Conservation (phyloP, 2,113 vertebrate genomes). For the Cervus canadensis region DNA sequence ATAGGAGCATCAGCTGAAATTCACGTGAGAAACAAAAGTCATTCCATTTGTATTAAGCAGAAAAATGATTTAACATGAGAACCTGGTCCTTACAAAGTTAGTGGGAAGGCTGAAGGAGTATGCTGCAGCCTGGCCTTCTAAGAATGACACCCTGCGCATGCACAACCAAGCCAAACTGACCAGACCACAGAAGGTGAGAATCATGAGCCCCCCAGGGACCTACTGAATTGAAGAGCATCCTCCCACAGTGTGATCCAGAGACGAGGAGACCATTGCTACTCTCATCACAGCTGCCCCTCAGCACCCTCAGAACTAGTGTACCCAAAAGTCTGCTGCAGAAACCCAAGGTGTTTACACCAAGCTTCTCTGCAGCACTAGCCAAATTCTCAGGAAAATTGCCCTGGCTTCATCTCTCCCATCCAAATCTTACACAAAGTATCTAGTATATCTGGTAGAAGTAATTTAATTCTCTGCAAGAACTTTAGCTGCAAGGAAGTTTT, state of each 20-base stretch:
- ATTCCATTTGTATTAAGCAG: neutral
- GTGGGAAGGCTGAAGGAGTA: neutral
- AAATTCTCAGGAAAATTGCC: neutral
- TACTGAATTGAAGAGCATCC: neutral
- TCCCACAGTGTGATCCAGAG: too few species aligned
- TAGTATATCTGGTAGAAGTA: neutral
- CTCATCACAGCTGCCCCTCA: neutral
- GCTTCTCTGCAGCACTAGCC: neutral
- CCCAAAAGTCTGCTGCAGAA: neutral
- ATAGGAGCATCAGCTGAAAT: neutral
- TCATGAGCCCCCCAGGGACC: accelerated
- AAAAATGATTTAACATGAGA: neutral
- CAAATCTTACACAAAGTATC: neutral
- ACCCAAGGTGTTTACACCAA: too few species aligned
- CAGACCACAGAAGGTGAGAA: too few species aligned
- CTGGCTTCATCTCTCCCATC: neutral
- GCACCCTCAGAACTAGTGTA: neutral
- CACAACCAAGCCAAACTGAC: neutral
- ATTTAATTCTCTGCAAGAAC: neutral
- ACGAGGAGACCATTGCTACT: accelerated
- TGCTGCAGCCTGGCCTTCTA: neutral
- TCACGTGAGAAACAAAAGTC: neutral
- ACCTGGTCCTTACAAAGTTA: neutral
- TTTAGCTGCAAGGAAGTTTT: neutral
- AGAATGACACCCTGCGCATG: accelerated